Evolutionary conservation across 2,797 vertebrate genomes (phyloP).

Genomic region (Esox lucius): DNA sequence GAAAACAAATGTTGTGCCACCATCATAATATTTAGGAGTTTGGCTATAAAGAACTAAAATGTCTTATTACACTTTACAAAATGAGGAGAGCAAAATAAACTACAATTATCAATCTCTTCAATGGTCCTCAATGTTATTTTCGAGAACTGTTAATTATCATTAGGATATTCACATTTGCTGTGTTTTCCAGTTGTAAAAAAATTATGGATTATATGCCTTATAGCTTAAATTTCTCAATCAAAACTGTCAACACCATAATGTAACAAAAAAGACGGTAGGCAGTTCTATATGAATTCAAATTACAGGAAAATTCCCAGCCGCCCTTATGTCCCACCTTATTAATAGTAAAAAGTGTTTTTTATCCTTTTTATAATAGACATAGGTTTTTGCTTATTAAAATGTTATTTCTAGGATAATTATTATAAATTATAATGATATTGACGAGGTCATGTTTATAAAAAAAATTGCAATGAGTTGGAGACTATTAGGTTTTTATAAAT

Average conservation of each 20-base stretch:
- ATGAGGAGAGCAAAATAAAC: background rate
- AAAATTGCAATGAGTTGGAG: background rate
- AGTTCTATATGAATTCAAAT: no score
- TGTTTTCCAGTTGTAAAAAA: background rate
- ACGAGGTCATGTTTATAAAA: background rate
- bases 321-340: background rate
- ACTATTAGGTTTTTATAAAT: background rate
- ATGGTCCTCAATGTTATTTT: background rate
- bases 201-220: background rate
- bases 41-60: background rate
- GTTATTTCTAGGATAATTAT: background rate
- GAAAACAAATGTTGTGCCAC: constrained; percentile 1
- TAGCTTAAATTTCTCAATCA: background rate
- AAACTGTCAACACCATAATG: no score
- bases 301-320: background rate
- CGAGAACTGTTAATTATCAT: background rate
- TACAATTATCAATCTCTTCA: background rate
- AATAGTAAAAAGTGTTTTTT: background rate
- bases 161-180: constrained; percentile 1
- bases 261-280: background rate
- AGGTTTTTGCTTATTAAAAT: background rate
- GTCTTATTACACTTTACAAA: background rate
- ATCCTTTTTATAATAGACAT: no score
- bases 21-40: background rate
- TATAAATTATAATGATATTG: background rate